Base-by-base conservation (phyloP, 2,888 invertebrate genomes). In the Boloria euphrosyne region DNA sequence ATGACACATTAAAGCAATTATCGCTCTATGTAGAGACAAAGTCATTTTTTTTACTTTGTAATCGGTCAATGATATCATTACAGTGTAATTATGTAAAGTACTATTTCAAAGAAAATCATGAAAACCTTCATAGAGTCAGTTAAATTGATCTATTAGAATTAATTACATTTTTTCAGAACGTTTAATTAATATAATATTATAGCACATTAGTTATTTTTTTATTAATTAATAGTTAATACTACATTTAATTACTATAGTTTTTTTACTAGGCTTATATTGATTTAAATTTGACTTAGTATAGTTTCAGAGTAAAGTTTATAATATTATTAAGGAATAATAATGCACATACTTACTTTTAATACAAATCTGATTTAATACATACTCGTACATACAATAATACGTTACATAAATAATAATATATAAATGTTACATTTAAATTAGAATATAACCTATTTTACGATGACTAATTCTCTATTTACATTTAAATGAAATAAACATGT, bases 31-130 rank as follows among this genome's bases (percentile, higher is more conserved):
- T 27, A 55, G 13, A 52, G 52, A 51, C 51, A 62, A 54, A 54
- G 13, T 57, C 14, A 47, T 13, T 52, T 65, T 64, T 62, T 59
- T 49, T 49, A 49, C 62, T 53, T 43, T 53, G 47, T 63, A 67
- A 67, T 67, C 66, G 63, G 62, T 63, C 66, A 67, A 43, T 18
- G 50, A 53, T 62, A 67, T 54, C 62, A 62, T 66, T 67, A 67
- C 17, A 44, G 27, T 27, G 58, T 53, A 62, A 67, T 67, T 67
- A 67, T 58, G 58, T 58, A 67, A 67, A 67, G 16, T 53, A 46
- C 49, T 17, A 27, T 54, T 58, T 52, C 52, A 27, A 46, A 61
- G 55, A 44, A 44, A 46, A 57, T 57, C 55, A 57, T 57, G 49
- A 54, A 54, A 53, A 55, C 31, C 13, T 62, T 6, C 18, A 44